phyloP scores from a whole-genome alignment of 2,113 vertebrate species.

The Orientallactaga bullata region DNA sequence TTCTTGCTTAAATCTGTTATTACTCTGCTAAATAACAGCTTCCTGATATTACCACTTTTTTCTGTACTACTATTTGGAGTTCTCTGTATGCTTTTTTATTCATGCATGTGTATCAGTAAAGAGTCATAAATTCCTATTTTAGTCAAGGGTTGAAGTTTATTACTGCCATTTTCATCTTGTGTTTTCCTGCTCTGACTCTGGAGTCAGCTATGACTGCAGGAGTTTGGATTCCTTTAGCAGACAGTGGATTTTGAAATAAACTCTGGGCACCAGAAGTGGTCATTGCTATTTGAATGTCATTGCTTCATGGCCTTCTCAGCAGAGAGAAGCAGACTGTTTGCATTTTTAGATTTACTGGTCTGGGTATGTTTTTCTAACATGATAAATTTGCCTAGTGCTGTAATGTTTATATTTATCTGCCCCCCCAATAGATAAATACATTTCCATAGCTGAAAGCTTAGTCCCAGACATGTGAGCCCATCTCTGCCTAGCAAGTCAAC shows the following conservation, averaged over 20 bases:
- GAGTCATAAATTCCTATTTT: background rate
- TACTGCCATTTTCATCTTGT: background rate
- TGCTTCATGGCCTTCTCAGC: background rate
- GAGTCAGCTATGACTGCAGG: background rate
- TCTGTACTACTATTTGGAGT: background rate
- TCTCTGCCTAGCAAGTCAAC: background rate
- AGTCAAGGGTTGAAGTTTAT: background rate
- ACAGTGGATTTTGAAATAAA: background rate
- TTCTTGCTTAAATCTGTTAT: background rate
- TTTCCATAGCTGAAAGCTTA: background rate
- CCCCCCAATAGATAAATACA: background rate
- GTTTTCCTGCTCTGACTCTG: background rate
- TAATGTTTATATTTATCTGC: background rate
- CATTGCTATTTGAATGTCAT: background rate
- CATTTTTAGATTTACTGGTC: background rate
- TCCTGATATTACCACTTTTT: background rate
- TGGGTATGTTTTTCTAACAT: background rate
- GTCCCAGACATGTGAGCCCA: background rate
- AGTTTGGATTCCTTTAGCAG: background rate
- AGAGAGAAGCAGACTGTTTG: background rate
- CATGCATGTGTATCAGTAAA: background rate
- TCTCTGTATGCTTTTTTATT: background rate
- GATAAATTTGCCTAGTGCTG: background rate
- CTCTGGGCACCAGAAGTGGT: background rate
- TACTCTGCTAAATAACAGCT: background rate